phyloP scores from a whole-genome alignment of 2,888 invertebrate genomes.

The Troides aeacus region DNA sequence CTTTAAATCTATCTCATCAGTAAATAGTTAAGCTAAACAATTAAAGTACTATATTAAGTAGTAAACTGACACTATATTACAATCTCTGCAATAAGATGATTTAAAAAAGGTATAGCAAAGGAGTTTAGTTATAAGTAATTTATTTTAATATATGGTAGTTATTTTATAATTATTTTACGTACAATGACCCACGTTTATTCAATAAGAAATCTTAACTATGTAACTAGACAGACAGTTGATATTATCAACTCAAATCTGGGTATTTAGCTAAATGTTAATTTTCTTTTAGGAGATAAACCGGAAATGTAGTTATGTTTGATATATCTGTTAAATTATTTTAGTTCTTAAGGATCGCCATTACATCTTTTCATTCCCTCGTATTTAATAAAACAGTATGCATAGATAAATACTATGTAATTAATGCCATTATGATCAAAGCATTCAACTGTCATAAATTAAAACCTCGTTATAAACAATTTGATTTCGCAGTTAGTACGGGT shows the following conservation, averaged over 20 bases:
- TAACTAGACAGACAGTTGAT: no score
- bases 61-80: no score
- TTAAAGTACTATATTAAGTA: neutral
- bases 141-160: neutral
- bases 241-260: no score
- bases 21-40: neutral
- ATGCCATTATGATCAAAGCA: conserved; percentile 23
- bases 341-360: neutral
- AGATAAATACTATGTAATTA: conserved; percentile 4
- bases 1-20: neutral
- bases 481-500: conserved; percentile 16
- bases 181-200: neutral
- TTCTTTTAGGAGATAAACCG: no score
- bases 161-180: neutral
- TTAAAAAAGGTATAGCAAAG: no score
- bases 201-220: neutral
- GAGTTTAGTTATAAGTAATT: no score
- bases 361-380: neutral
- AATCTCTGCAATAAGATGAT: no score
- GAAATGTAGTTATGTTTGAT: no score
- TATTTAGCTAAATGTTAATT: no score
- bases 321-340: no score
- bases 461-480: conserved; percentile 28
- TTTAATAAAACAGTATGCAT: neutral
- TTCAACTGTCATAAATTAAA: conserved; percentile 24